Percentiles rank a stretch among this genome's conserved stretches.
Conservation (phyloP, 1,140 invertebrate genomes). For the Babylonia areolata region DNA sequence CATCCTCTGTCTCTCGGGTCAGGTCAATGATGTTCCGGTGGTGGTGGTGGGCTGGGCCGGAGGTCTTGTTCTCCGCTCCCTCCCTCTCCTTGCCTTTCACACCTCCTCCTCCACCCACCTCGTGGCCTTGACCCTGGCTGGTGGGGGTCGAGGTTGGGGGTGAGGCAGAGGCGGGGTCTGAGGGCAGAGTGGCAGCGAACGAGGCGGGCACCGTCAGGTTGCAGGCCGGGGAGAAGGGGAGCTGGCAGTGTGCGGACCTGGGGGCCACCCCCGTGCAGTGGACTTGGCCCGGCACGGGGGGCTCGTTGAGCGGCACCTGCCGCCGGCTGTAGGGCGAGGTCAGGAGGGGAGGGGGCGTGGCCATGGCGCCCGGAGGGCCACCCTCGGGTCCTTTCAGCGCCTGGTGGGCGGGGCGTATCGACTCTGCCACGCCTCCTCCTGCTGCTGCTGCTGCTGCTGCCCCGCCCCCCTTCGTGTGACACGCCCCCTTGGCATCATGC, state of each 20-base stretch:
- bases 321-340: conserved; percentile 29
- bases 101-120: not conserved
- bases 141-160: too few relatives aligned
- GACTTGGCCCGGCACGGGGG: not conserved
- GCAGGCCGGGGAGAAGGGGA: conserved; percentile 42
- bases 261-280: not conserved
- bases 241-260: conserved; percentile 46
- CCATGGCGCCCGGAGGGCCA: not conserved
- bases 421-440: not conserved
- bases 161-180: not conserved
- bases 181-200: not conserved
- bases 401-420: conserved; percentile 3
- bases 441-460: not conserved
- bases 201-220: conserved; percentile 38
- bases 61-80: not conserved
- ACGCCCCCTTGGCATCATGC: not conserved
- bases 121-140: not conserved
- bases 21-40: not conserved
- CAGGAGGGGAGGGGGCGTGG: not conserved
- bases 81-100: not conserved
- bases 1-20: not conserved
- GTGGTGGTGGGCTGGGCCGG: not conserved
- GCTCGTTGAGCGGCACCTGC: conserved; percentile 28
- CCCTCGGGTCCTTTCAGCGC: not conserved
- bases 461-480: too few relatives aligned